Evolutionary conservation across 1,140 invertebrate species (phyloP).

Genomic region (Metopolophium dirhodum): DNA sequence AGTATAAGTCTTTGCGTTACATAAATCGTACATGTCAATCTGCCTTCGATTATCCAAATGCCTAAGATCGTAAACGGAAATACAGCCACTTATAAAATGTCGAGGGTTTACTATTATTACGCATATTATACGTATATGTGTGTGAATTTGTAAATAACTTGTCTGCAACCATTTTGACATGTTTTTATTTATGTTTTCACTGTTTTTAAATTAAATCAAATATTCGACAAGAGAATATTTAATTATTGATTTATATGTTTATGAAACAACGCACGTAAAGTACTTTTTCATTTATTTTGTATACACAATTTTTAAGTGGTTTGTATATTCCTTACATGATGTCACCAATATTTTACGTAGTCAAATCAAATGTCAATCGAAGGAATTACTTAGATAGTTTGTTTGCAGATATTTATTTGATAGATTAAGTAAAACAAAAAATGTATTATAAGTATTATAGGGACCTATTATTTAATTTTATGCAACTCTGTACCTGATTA

Average conservation of each 20-base stretch:
- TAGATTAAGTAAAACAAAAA: too few relatives aligned
- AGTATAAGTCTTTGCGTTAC: neutral
- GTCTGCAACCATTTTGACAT: neutral
- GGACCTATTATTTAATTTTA: too few relatives aligned
- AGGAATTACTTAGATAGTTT: too few relatives aligned
- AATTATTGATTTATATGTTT: neutral
- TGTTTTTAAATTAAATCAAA: neutral
- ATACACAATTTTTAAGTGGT: neutral
- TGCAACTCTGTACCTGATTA: too few relatives aligned
- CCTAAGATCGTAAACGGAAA: neutral
- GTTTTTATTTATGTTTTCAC: neutral
- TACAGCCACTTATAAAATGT: constrained; percentile 5
- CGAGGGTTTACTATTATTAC: neutral
- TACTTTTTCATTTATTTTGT: too few relatives aligned
- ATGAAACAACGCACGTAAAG: neutral
- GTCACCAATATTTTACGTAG: too few relatives aligned
- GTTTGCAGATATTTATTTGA: too few relatives aligned
- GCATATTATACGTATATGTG: neutral
- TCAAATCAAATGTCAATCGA: too few relatives aligned
- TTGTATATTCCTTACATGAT: neutral
- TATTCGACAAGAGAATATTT: neutral
- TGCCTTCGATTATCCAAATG: constrained; percentile 17
- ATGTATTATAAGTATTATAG: too few relatives aligned
- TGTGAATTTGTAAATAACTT: neutral
- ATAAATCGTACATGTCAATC: constrained; percentile 34